Conservation (phyloP, 2,113 vertebrate species). For the Poeciliopsis turrubarensis region DNA sequence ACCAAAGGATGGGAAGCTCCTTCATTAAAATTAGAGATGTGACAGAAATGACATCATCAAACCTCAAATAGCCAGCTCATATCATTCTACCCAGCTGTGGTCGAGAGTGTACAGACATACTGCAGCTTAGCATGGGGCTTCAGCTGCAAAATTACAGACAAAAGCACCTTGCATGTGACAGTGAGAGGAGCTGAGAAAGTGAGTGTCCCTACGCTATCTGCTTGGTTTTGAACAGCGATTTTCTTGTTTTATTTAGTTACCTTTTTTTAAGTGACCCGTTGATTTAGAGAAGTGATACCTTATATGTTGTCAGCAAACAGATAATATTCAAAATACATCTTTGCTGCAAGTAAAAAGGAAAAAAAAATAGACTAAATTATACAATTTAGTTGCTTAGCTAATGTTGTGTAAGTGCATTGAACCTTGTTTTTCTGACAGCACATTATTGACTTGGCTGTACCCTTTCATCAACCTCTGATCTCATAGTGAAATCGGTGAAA, state of each 20-base stretch:
- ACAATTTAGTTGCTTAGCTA: not conserved
- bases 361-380: constrained; percentile 1
- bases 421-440: not conserved
- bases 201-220: not conserved
- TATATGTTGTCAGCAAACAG: not conserved
- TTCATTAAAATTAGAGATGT: not conserved
- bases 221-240: not conserved
- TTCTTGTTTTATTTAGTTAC: not conserved
- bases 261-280: not conserved
- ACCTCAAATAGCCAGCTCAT: not conserved
- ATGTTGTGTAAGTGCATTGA: not conserved
- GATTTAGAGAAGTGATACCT: not conserved
- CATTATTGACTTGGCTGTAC: constrained; percentile 3
- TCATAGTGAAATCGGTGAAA: constrained; percentile 4
- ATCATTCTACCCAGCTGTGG: not conserved
- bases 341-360: not conserved
- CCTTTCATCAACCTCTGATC: not conserved
- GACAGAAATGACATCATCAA: not conserved
- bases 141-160: not conserved
- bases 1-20: too few relatives aligned
- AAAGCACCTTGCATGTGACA: not conserved
- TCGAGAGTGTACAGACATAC: not conserved
- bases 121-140: not conserved
- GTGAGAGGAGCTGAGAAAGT: not conserved
- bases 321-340: not conserved